phyloP scores from a whole-genome alignment of 2,797 vertebrate genomes.

The Mus minutoides region DNA sequence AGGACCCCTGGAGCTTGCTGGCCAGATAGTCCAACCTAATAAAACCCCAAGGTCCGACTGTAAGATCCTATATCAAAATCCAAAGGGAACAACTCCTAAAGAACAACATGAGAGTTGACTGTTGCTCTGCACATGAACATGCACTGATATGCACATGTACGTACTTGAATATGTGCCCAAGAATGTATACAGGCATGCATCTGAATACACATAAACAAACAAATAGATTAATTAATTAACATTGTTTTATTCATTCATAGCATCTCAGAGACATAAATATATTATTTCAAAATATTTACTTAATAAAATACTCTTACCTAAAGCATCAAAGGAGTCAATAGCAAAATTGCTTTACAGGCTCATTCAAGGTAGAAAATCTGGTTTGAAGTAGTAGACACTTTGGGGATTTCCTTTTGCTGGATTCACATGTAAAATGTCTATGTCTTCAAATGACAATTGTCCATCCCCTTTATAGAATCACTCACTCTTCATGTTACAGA shows the following conservation, averaged over 20 bases:
- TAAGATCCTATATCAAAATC: neutral
- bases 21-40: neutral
- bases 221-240: neutral
- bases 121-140: neutral
- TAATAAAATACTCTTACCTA: neutral
- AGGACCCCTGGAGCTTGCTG: neutral
- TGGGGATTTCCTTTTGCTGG: neutral
- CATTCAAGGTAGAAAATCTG: neutral
- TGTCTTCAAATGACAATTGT: neutral
- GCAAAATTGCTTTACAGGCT: neutral
- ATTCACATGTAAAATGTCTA: neutral
- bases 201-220: neutral
- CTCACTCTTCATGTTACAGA: neutral
- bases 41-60: neutral
- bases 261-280: neutral
- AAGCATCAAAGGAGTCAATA: neutral
- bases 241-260: neutral
- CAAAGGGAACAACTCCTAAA: neutral
- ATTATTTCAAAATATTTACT: neutral
- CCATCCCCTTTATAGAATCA: neutral
- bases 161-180: too few species aligned
- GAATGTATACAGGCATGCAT: neutral
- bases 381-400: neutral
- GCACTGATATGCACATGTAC: neutral
- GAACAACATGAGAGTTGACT: neutral